A percentile compares a stretch with the other conserved stretches of the same genome.
phyloP scores from a whole-genome alignment of 2,888 invertebrate genomes.

The Eupelmus urozonus region DNA sequence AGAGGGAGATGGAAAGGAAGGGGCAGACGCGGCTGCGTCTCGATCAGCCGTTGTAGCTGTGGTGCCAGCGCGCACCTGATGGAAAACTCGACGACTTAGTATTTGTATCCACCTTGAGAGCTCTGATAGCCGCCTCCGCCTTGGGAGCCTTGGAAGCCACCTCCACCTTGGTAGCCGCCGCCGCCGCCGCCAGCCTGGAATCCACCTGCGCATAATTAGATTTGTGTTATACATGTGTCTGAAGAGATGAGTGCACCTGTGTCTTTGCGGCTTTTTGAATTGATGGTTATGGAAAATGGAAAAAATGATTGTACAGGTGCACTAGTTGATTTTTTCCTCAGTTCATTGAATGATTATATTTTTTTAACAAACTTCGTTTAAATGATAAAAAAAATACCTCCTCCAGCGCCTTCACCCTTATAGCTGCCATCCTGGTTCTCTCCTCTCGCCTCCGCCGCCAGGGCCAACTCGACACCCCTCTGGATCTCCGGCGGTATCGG shows the following conservation, averaged over 20 bases:
- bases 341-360: no score
- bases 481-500: constrained; percentile 74
- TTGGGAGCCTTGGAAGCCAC: constrained; percentile 55
- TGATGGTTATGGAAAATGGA: no score
- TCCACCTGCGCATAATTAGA: background rate
- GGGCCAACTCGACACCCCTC: constrained; percentile 70
- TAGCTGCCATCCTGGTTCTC: constrained; percentile 71
- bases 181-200: background rate
- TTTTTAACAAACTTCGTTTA: background rate
- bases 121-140: constrained; percentile 48
- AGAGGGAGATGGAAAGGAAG: background rate
- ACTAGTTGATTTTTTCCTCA: no score
- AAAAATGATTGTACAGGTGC: no score
- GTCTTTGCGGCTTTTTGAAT: no score
- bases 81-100: constrained; percentile 12
- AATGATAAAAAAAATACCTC: constrained; percentile 9
- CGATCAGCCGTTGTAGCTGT: background rate
- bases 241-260: no score
- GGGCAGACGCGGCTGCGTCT: background rate
- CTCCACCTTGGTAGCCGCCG: constrained; percentile 41
- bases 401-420: constrained; percentile 63
- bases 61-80: background rate
- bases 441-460: constrained; percentile 73
- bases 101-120: constrained; percentile 57
- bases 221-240: background rate